These are phyloP conservation scores for Amblyteles armatorius DNA, from an alignment of 2,888 invertebrate genomes.

Conservation along the genomic window DNA sequence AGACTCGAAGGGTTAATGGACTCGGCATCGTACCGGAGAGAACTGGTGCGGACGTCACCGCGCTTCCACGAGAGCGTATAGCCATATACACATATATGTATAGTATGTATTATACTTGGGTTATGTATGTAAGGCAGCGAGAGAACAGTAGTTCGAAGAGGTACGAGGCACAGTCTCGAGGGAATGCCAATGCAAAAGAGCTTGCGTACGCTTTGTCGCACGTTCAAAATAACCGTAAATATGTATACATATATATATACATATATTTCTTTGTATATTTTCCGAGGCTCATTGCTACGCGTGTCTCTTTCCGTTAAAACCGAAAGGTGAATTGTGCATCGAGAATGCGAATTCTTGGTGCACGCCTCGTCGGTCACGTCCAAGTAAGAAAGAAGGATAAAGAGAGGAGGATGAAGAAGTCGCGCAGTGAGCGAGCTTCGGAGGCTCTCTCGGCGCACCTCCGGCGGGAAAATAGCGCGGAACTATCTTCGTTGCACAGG, in stretches of 20 bases:
- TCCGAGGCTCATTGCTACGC: neutral
- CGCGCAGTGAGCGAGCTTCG: neutral
- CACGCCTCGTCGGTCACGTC: constrained; percentile 61
- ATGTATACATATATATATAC: constrained; percentile 7
- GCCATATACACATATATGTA: constrained; percentile 7
- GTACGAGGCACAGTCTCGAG: constrained; percentile 39
- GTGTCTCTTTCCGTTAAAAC: constrained; percentile 58
- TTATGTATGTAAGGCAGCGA: constrained; percentile 13
- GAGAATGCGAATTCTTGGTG: constrained; percentile 52
- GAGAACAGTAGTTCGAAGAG: constrained; percentile 28
- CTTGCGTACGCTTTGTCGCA: constrained; percentile 52
- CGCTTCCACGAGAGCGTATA: constrained; percentile 46
- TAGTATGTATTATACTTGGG: constrained; percentile 25
- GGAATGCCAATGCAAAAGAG: constrained; percentile 61
- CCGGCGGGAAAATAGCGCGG: constrained; percentile 20
- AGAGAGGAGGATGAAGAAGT: constrained; percentile 21
- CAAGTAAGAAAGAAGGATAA: constrained; percentile 5
- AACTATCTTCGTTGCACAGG: constrained; percentile 24
- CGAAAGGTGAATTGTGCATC: constrained; percentile 65
- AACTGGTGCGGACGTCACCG: constrained; percentile 50
- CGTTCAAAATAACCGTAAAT: constrained; percentile 65
- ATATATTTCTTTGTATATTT: constrained; percentile 5
- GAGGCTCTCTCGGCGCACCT: neutral
- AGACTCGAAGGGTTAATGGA: neutral
- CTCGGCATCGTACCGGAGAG: constrained; percentile 50